Percentiles rank a stretch among this genome's conserved stretches.
Evolutionary conservation across 2,888 invertebrate genomes (phyloP).

Genomic region (Rhingia rostrata): DNA sequence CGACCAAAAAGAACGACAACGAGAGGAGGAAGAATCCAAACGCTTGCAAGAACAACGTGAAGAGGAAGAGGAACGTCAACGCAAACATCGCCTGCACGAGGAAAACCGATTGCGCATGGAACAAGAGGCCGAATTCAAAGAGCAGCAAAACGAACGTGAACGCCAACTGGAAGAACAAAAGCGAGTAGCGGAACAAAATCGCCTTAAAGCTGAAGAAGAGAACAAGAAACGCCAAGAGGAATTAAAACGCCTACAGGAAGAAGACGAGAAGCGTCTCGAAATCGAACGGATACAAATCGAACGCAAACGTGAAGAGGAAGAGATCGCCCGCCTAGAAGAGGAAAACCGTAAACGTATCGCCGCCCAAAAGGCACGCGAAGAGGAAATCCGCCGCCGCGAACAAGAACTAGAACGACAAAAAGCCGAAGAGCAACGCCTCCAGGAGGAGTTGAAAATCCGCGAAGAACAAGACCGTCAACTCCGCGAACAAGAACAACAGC

Average conservation of each 20-base stretch:
- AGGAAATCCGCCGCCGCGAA: conserved; percentile 78
- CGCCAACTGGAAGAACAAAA: conserved; percentile 78
- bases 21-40: conserved; percentile 74
- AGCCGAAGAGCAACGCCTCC: conserved; percentile 79
- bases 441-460: conserved; percentile 77
- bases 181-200: conserved; percentile 77
- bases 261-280: conserved; percentile 79
- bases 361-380: conserved; percentile 78
- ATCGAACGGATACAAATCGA: conserved; percentile 77
- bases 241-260: conserved; percentile 78
- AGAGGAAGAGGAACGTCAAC: conserved; percentile 76
- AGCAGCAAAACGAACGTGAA: conserved; percentile 78
- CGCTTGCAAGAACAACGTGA: conserved; percentile 77
- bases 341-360: conserved; percentile 78
- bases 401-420: conserved; percentile 77
- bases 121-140: conserved; percentile 77
- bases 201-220: conserved; percentile 77
- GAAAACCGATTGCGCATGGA: conserved; percentile 78
- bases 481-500: conserved; percentile 77
- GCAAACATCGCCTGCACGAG: conserved; percentile 77
- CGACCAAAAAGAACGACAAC: conserved; percentile 72
- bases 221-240: conserved; percentile 78
- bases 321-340: conserved; percentile 78
- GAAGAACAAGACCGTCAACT: conserved; percentile 76
- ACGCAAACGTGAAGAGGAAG: conserved; percentile 78